Evolutionary conservation across 2,797 vertebrate genomes (phyloP).

Genomic region (Falco biarmicus): DNA sequence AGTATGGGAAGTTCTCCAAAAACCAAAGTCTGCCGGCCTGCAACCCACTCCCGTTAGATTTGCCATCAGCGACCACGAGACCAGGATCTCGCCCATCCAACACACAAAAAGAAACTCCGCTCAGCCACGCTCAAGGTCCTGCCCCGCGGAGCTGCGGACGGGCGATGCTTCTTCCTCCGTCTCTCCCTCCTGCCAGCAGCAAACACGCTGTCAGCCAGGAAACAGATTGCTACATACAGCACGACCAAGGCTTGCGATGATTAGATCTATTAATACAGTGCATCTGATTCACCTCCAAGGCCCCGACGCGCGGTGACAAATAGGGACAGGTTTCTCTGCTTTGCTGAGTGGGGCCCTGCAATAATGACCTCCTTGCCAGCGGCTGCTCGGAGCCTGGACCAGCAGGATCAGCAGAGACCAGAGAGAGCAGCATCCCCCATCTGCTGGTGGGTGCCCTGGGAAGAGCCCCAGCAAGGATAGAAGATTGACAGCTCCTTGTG

Average conservation of each 20-base stretch:
- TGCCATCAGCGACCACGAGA: rapidly evolving
- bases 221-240: constrained; percentile 54
- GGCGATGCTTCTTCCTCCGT: rapidly evolving
- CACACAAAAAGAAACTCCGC: rapidly evolving
- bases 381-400: rapidly evolving
- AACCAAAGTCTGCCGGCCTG: not conserved
- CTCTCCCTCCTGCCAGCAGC: not conserved
- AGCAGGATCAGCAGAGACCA: not conserved
- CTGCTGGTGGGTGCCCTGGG: not conserved
- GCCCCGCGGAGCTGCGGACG: rapidly evolving
- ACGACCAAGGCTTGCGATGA: constrained; percentile 53
- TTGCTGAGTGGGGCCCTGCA: rapidly evolving
- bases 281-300: constrained; percentile 59
- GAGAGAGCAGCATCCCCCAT: rapidly evolving
- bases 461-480: not conserved
- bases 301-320: not conserved
- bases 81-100: not conserved
- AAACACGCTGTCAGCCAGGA: constrained; percentile 20
- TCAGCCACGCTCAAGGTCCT: not conserved
- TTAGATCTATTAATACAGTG: constrained; percentile 46
- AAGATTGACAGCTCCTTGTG: rapidly evolving
- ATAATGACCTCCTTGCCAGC: not conserved
- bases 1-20: rapidly evolving
- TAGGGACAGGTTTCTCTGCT: not conserved
- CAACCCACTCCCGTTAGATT: not conserved